phyloP scores from a whole-genome alignment of 2,888 invertebrate species.

The Escarpia spicata region DNA sequence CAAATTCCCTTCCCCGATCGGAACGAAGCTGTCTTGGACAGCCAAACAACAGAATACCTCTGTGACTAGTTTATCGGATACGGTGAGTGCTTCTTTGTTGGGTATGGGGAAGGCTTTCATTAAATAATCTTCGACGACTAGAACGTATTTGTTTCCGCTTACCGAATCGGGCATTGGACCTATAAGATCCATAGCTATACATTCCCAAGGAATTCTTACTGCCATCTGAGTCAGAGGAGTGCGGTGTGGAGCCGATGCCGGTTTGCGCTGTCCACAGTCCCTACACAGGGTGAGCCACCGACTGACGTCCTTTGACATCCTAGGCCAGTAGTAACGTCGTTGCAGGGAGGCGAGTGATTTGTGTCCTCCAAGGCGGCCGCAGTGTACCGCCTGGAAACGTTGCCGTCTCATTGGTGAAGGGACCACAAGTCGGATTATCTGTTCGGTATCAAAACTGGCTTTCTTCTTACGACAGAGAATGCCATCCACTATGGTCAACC shows the following conservation, averaged over 20 bases:
- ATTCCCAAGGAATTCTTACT: no score
- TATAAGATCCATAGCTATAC: no score
- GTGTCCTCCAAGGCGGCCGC: not conserved
- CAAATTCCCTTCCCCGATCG: slow-evolving; percentile 37
- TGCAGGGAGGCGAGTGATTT: not conserved
- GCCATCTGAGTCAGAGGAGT: no score
- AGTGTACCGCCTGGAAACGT: not conserved
- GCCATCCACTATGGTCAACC: no score
- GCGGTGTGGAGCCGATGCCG: not conserved
- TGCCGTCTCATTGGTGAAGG: not conserved
- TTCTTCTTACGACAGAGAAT: no score
- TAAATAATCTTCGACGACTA: no score
- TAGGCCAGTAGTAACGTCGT: slow-evolving; percentile 33
- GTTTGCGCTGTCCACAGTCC: slow-evolving; percentile 17
- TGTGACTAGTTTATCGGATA: no score
- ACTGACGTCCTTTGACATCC: slow-evolving; percentile 29
- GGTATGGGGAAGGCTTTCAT: no score
- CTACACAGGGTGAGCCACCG: slow-evolving; percentile 14
- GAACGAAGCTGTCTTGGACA: slow-evolving; percentile 38
- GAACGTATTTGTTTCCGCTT: no score
- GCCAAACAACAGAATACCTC: slow-evolving; percentile 30
- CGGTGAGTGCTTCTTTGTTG: no score
- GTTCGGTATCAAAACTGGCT: no score
- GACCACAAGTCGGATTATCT: slow-evolving; percentile 14
- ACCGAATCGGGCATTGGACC: no score